phyloP scores from a whole-genome alignment of 1,140 invertebrate species.

The Leptinotarsa texana region DNA sequence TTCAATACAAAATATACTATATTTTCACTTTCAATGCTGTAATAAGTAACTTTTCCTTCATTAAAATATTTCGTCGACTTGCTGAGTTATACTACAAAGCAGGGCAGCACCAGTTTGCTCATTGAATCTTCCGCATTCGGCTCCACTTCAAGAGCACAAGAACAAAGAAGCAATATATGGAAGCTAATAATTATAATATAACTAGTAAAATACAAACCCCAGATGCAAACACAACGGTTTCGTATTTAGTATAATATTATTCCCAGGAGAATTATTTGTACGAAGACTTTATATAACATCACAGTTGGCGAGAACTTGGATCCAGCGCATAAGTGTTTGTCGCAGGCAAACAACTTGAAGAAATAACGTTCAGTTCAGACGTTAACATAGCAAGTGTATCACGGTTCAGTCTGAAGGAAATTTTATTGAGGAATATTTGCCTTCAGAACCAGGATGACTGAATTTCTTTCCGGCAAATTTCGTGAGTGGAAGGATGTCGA shows the following conservation, averaged over 20 bases:
- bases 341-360: conserved; percentile 20
- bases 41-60: too few species aligned
- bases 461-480: background rate
- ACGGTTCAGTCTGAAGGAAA: conserved; percentile 7
- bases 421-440: background rate
- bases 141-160: background rate
- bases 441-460: background rate
- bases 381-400: conserved; percentile 22
- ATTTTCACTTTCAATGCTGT: too few species aligned
- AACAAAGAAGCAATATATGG: background rate
- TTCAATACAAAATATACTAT: too few species aligned
- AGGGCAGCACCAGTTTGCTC: too few species aligned
- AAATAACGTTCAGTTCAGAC: conserved; percentile 16
- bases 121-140: too few species aligned
- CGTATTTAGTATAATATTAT: conserved; percentile 11
- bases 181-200: conserved; percentile 1
- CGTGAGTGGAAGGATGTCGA: background rate
- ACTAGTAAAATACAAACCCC: conserved; percentile 18
- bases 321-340: conserved; percentile 22
- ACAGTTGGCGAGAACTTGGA: conserved; percentile 22
- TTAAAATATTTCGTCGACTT: too few species aligned
- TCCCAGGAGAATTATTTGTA: conserved; percentile 22
- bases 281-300: conserved; percentile 24
- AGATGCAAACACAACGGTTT: conserved; percentile 21
- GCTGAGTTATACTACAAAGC: too few species aligned